phyloP scores from a whole-genome alignment of 2,113 vertebrate species.

The Ancistrus triradiatus region DNA sequence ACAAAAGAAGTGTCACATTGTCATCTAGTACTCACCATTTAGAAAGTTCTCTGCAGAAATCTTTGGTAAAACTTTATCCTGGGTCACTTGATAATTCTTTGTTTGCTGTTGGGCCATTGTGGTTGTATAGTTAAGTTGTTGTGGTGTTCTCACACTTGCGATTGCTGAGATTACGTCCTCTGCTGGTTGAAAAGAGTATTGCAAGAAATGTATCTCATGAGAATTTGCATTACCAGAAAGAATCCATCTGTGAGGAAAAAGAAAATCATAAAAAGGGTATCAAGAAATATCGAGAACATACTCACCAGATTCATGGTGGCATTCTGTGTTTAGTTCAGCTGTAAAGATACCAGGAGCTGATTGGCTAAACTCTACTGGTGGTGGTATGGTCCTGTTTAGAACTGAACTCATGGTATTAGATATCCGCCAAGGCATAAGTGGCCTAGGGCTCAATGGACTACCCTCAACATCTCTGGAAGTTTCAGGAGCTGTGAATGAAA shows the following conservation, averaged over 20 bases:
- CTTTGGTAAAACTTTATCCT: neutral
- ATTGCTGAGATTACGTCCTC: too few relatives aligned
- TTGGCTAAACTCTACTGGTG: conserved; percentile 16
- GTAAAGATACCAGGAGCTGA: neutral
- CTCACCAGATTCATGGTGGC: neutral
- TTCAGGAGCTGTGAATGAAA: neutral
- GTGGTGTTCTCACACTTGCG: neutral
- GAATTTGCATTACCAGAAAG: too few relatives aligned
- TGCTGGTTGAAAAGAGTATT: too few relatives aligned
- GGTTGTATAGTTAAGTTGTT: too few relatives aligned
- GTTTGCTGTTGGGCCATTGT: too few relatives aligned
- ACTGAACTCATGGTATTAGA: neutral
- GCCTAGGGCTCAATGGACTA: too few relatives aligned
- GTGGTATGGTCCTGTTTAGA: conserved; percentile 20
- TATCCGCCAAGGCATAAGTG: too few relatives aligned
- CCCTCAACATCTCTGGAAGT: neutral
- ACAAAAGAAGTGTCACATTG: neutral
- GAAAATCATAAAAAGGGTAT: neutral
- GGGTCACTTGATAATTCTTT: neutral
- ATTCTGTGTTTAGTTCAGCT: neutral
- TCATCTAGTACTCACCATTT: too few relatives aligned
- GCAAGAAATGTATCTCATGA: too few relatives aligned
- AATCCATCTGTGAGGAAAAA: too few relatives aligned
- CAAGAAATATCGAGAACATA: neutral
- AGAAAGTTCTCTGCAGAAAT: neutral